Percentiles rank a stretch among this genome's conserved stretches.
These are phyloP conservation scores for Hermetia illucens DNA, from an alignment of 1,140 invertebrate genomes.

Conservation along the genomic window DNA sequence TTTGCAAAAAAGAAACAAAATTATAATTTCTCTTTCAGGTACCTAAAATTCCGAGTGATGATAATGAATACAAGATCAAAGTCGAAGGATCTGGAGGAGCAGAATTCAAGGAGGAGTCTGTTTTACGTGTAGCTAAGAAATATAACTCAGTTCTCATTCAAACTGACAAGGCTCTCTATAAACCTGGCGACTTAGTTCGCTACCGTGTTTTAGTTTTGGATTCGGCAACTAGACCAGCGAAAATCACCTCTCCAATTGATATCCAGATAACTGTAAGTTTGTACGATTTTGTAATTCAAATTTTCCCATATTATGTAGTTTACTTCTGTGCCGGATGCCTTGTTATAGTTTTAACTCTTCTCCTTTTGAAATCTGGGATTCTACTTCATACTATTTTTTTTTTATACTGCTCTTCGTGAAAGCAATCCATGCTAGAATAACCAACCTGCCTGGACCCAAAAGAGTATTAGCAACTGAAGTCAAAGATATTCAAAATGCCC, in stretches of 20 bases:
- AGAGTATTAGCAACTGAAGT: too few species aligned
- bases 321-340: too few species aligned
- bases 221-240: constrained; percentile 51
- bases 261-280: constrained; percentile 11
- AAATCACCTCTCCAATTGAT: constrained; percentile 15
- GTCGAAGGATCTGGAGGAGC: constrained; percentile 56
- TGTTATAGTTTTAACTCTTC: too few species aligned
- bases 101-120: constrained; percentile 55
- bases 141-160: constrained; percentile 85
- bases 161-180: constrained; percentile 88
- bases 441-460: too few species aligned
- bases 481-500: too few species aligned
- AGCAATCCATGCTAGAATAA: too few species aligned
- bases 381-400: too few species aligned
- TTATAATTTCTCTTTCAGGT: constrained; percentile 38
- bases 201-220: constrained; percentile 75
- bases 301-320: too few species aligned
- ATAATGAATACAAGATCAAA: constrained; percentile 62
- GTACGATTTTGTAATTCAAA: too few species aligned
- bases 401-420: too few species aligned
- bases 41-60: constrained; percentile 56
- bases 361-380: too few species aligned
- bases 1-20: not conserved
- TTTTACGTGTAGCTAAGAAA: constrained; percentile 63
- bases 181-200: constrained; percentile 69